A percentile compares a stretch with the other conserved stretches of the same genome.
phyloP scores from a whole-genome alignment of 2,797 vertebrate species.

The Eospalax fontanierii region DNA sequence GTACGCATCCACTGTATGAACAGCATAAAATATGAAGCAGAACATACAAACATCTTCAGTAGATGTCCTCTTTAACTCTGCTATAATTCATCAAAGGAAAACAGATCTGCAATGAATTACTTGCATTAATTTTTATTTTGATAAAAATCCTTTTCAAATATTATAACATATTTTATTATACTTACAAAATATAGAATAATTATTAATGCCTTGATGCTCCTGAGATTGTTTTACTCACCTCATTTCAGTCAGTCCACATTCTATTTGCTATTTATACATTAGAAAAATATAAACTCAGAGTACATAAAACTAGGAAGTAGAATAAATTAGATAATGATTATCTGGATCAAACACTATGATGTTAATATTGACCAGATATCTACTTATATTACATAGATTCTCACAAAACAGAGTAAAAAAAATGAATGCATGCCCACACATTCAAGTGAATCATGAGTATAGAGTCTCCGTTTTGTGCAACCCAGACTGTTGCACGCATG shows the following conservation, averaged over 20 bases:
- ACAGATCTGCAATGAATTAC: background rate
- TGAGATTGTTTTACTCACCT: constrained; percentile 16
- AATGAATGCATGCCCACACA: background rate
- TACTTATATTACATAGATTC: too few species aligned
- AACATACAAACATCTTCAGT: constrained; percentile 45
- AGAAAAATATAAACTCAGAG: background rate
- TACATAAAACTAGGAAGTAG: constrained; percentile 23
- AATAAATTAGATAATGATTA: constrained; percentile 4
- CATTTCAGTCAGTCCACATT: background rate
- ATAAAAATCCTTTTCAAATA: constrained; percentile 19
- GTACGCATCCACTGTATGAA: constrained; percentile 63
- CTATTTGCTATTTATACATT: background rate
- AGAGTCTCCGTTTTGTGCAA: constrained; percentile 5
- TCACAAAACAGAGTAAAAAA: constrained; percentile 3
- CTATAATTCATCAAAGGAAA: constrained; percentile 30
- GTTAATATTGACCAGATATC: background rate
- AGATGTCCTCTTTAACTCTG: constrained; percentile 37
- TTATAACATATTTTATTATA: constrained; percentile 37
- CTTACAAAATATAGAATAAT: constrained; percentile 38
- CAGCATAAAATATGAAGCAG: constrained; percentile 49
- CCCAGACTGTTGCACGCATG: background rate
- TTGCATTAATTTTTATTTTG: constrained; percentile 17
- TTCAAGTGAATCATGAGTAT: background rate
- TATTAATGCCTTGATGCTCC: background rate
- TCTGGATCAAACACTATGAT: constrained; percentile 4